Evolutionary conservation across 1,140 invertebrate genomes (phyloP), one percentile per base, ranked within the genome.

Genomic region (Stegodyphus dumicola): DNA sequence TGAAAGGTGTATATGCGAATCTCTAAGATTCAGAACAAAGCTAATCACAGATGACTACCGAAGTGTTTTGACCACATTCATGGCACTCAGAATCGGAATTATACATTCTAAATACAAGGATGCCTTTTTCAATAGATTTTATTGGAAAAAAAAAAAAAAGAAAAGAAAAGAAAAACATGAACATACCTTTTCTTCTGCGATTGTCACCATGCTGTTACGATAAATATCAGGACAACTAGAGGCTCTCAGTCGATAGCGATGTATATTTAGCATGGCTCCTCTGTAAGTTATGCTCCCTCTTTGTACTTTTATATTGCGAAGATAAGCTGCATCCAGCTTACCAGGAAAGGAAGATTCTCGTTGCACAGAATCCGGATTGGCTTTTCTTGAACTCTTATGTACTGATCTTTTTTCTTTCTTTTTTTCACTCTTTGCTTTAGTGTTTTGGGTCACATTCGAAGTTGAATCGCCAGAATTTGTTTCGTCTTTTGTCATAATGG

Each of bases 221-320:
- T 96, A 96, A 89, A 97, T 97, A 90, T 97, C 94, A 1, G 96
- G 96, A 90, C 95, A 97, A 18, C 95, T 96, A 0, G 95, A 96
- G 9, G 96, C 95, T 70, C 95, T 93, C 80, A 97, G 91, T 71
- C 94, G 92, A 90, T 97, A 97, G 78, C 94, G 93, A 49, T 78
- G 93, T 76, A 95, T 93, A 90, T 95, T 95, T 52, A 96, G 90
- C 90, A 95, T 94, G 2, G 95, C 95, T 67, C 94, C 95, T 86
- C 96, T 93, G 90, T 96, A 95, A 89, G 95, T 95, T 33, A 97
- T 84, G 74, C 88, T 89, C 18, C 87, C 87, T 71, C 89, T 86
- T 74, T 89, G 88, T 11, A 90, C 64, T 53, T 87, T 77, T 52
- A 89, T 78, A 60, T 89, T 88, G 15, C 79, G 87, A 33, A 88